phyloP scores from a whole-genome alignment of 92 coral and sea anemone species.

The Micromussa lordhowensis region DNA sequence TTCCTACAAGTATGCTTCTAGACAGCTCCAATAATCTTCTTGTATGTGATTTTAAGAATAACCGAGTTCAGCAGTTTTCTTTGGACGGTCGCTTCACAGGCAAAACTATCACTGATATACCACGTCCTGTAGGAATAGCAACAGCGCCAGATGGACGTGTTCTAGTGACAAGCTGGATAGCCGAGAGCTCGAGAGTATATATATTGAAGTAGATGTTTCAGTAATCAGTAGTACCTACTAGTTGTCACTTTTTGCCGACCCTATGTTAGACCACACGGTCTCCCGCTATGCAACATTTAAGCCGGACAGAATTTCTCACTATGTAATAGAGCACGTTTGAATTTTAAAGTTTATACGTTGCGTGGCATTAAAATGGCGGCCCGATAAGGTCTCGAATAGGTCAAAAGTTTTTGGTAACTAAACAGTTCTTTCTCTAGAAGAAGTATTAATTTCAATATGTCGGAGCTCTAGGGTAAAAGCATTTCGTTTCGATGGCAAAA shows the following conservation, averaged over 20 bases:
- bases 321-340: too few relatives aligned
- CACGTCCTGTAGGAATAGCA: not conserved
- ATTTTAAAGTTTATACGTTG: too few relatives aligned
- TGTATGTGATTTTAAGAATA: not conserved
- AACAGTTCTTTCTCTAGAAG: too few relatives aligned
- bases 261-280: not conserved
- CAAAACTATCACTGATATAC: not conserved
- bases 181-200: not conserved
- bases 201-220: not conserved
- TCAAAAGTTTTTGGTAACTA: too few relatives aligned
- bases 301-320: too few relatives aligned
- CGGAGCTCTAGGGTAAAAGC: too few relatives aligned
- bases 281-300: too few relatives aligned
- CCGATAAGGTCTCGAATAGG: too few relatives aligned
- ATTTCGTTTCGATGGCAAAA: too few relatives aligned
- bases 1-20: not conserved
- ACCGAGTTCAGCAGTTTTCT: not conserved
- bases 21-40: not conserved
- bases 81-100: not conserved
- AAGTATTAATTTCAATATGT: too few relatives aligned
- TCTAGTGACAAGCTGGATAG: not conserved
- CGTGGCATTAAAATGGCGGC: too few relatives aligned
- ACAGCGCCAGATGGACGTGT: not conserved
- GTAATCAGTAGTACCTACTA: not conserved
- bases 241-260: not conserved